Percentiles rank a stretch among this genome's conserved stretches.
Evolutionary conservation across 2,113 vertebrate species (phyloP).

Genomic region (Empidonax alnorum): DNA sequence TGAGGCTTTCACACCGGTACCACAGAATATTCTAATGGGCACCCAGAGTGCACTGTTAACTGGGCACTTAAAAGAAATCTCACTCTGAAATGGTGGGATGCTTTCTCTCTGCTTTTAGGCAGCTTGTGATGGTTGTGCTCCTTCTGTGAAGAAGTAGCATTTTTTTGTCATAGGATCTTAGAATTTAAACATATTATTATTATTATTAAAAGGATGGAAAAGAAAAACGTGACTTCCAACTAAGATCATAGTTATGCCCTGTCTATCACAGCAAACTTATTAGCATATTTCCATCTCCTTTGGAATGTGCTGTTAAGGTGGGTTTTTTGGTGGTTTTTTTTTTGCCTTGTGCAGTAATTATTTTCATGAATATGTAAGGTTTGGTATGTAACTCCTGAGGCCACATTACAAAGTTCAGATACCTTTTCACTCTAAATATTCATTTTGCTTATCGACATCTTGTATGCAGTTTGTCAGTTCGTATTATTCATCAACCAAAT

Average conservation of each 20-base stretch:
- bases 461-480: neutral
- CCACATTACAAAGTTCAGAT: neutral
- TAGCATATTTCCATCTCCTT: neutral
- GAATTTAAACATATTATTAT: neutral
- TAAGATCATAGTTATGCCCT: neutral
- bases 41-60: neutral
- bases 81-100: neutral
- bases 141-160: neutral
- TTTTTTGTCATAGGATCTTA: neutral
- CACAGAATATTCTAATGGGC: neutral
- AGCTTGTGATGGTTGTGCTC: neutral
- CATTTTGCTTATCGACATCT: neutral
- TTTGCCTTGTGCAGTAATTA: neutral
- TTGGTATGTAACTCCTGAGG: neutral
- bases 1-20: neutral
- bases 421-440: neutral
- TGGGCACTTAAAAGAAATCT: neutral
- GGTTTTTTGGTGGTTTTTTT: neutral
- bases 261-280: neutral
- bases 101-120: neutral
- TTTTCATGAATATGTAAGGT: neutral
- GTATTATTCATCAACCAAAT: neutral
- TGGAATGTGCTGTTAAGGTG: neutral
- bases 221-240: neutral
- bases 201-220: neutral